A percentile compares a stretch with the other conserved stretches of the same genome.
phyloP scores from a whole-genome alignment of 2,797 vertebrate species.

The Liasis olivaceus region DNA sequence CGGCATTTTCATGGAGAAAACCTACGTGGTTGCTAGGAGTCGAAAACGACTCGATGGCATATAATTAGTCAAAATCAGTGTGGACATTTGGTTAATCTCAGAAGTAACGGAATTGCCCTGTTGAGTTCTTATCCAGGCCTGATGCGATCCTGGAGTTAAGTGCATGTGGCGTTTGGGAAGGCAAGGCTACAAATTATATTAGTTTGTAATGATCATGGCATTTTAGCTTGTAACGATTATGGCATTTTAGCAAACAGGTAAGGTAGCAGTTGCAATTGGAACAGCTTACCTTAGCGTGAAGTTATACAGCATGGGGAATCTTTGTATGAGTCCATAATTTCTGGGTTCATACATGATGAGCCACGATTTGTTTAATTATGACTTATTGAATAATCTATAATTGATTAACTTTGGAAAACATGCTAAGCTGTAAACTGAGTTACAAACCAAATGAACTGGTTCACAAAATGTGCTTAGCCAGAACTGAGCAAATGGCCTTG shows the following conservation, averaged over 20 bases:
- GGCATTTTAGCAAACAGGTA: neutral
- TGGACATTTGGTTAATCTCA: neutral
- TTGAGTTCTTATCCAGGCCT: neutral
- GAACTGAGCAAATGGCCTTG: neutral
- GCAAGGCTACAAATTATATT: neutral
- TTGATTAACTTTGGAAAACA: neutral
- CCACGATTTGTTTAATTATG: neutral
- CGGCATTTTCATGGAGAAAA: neutral
- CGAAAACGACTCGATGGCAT: neutral
- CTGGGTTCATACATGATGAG: neutral
- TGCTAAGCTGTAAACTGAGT: neutral
- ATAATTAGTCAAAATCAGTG: neutral
- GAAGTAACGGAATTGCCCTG: neutral
- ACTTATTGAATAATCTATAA: neutral
- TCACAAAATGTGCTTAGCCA: neutral
- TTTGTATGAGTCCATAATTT: neutral
- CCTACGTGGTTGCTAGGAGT: neutral
- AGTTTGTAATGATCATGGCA: neutral
- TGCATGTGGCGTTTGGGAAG: neutral
- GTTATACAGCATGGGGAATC: neutral
- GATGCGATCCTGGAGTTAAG: no score
- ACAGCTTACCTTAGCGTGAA: neutral
- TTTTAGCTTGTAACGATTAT: neutral
- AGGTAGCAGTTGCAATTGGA: neutral
- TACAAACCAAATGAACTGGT: neutral